Evolutionary conservation across 2,888 invertebrate genomes (phyloP).

Genomic region (Apamea epomidion): DNA sequence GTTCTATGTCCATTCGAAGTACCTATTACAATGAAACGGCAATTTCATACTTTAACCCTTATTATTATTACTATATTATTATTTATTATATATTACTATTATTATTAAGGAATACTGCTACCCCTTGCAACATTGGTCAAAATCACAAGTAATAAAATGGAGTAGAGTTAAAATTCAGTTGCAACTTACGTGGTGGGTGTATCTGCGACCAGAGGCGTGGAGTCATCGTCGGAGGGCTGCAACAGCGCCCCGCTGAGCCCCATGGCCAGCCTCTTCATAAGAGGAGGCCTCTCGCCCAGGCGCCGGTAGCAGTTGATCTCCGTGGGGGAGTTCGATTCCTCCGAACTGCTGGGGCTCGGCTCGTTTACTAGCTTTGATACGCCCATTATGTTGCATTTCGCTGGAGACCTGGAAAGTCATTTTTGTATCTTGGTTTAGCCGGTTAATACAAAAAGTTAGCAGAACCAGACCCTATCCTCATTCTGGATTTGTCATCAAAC

Average conservation of each 20-base stretch:
- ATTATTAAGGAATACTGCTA: neutral
- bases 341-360: slow-evolving; percentile 93
- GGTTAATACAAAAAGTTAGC: neutral
- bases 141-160: neutral
- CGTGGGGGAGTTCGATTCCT: slow-evolving; percentile 96
- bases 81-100: too few species aligned
- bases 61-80: too few species aligned
- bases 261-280: slow-evolving; percentile 95
- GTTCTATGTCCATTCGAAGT: too few species aligned
- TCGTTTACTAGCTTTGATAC: slow-evolving; percentile 80
- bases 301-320: slow-evolving; percentile 96
- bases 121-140: neutral
- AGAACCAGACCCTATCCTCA: neutral
- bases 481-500: neutral
- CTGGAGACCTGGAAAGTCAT: slow-evolving; percentile 76
- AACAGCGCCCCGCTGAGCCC: slow-evolving; percentile 92
- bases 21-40: too few species aligned
- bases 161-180: too few species aligned
- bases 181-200: slow-evolving; percentile 90
- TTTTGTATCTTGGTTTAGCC: neutral
- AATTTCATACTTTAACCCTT: too few species aligned
- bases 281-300: slow-evolving; percentile 94
- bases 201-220: slow-evolving; percentile 94
- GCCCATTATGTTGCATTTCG: slow-evolving; percentile 86
- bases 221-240: slow-evolving; percentile 91